Evolutionary conservation across 2,797 vertebrate species (phyloP), one percentile per base, ranked within the genome.

Genomic region (Lepidocolaptes lacrymiger): DNA sequence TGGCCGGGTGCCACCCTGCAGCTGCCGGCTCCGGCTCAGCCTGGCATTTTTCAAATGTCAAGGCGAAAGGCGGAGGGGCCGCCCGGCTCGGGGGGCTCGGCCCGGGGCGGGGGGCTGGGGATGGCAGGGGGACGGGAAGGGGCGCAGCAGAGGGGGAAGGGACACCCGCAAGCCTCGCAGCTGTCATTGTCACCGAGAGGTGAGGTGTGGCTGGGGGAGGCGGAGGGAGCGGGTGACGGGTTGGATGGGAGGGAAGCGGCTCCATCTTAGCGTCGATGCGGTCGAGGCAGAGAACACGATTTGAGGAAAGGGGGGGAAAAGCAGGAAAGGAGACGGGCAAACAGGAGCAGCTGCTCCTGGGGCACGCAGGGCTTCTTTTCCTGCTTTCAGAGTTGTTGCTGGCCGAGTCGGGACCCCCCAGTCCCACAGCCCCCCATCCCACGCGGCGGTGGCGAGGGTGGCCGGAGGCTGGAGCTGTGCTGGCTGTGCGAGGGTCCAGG

Each of bases 1-100:
- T 97, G 98, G 97, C 97, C 1, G 8, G 2, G 51, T 91, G 95
- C 97, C 97, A 96, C 80, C 89, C 37, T 73, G 97, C 97, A 97
- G 97, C 97, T 98, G 97, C 97, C 14, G 64, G 76, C 93, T 89
- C 64, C 61, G 10, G 91, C 95, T 95, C 82, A 90, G 94, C 92
- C 94, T 93, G 94, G 95, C 94, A 91, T 95, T 94, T 88, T 91
- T 91, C 91, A 96, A 90, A 95, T 89, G 96, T 95, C 96, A 95
- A 82, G 91, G 85, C 80, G 19, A 82, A 86, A 75, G 75, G 66
- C 75, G 73, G 85, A 34, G 26, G 82, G 85, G 91, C 95, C 64
- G 54, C 21, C 62, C 69, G 88, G 92, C 91, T 51, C 67, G 21
- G 84, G 95, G 81, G 91, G 77, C 73, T 93, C 67, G 3, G 17